phyloP scores from a whole-genome alignment of 2,888 invertebrate species.

The Cephus sareptanus region DNA sequence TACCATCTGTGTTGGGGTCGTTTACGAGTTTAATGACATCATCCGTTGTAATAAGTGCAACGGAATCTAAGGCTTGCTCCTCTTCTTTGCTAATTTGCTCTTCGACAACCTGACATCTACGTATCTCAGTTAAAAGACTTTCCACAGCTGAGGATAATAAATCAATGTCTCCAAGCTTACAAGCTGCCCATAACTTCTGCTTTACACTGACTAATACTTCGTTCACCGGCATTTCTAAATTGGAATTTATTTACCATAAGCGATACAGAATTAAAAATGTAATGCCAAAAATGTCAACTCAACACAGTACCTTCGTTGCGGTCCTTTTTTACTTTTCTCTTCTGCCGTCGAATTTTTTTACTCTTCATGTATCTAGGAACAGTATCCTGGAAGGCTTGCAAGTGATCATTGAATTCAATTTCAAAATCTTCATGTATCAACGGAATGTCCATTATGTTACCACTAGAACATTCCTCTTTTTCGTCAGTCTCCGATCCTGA shows the following conservation, averaged over 20 bases:
- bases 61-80: constrained; percentile 11
- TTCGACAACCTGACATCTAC: constrained; percentile 52
- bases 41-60: constrained; percentile 34
- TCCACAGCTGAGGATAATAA: constrained; percentile 48
- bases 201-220: constrained; percentile 66
- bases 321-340: constrained; percentile 51
- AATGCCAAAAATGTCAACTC: constrained; percentile 1
- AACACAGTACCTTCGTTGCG: constrained; percentile 33
- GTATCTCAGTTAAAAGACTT: constrained; percentile 38
- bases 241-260: background rate
- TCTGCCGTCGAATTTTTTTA: constrained; percentile 52
- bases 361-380: constrained; percentile 56
- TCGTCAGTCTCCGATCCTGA: constrained; percentile 53
- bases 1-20: constrained; percentile 70
- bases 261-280: background rate
- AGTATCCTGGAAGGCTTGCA: constrained; percentile 67
- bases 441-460: constrained; percentile 32
- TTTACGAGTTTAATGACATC: constrained; percentile 62
- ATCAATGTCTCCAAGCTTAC: constrained; percentile 65
- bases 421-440: constrained; percentile 48
- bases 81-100: constrained; percentile 35
- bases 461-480: constrained; percentile 32
- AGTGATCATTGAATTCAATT: constrained; percentile 64
- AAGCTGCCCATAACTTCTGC: constrained; percentile 68
- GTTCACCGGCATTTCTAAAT: constrained; percentile 36